phyloP scores from a whole-genome alignment of 1,140 invertebrate genomes.

The Sarcophaga peregrina region DNA sequence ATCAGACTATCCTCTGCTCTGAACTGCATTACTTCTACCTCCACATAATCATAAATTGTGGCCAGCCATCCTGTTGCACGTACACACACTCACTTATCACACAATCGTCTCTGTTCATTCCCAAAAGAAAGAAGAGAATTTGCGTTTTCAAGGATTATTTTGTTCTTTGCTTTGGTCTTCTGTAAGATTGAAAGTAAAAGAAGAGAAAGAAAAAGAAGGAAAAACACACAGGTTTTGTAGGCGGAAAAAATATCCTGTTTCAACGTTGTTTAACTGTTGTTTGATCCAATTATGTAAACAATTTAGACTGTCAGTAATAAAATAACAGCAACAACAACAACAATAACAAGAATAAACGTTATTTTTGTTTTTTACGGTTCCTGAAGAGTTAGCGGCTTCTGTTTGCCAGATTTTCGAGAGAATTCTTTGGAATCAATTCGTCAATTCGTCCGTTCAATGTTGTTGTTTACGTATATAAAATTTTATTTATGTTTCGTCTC shows the following conservation, averaged over 20 bases:
- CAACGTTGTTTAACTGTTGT: constrained; percentile 30
- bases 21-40: neutral
- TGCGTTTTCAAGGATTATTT: neutral
- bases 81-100: neutral
- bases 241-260: constrained; percentile 36
- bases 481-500: no score
- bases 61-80: neutral
- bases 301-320: constrained; percentile 33
- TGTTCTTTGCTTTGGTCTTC: neutral
- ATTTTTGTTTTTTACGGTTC: neutral
- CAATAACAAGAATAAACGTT: neutral
- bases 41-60: constrained; percentile 1
- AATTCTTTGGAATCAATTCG: neutral
- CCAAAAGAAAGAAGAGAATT: neutral
- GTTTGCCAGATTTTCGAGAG: constrained; percentile 20
- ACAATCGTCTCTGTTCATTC: neutral
- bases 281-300: constrained; percentile 36
- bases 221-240: neutral
- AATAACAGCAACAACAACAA: neutral
- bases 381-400: constrained; percentile 15
- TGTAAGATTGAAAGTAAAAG: neutral
- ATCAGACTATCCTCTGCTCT: neutral
- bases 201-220: no score
- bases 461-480: neutral
- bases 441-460: neutral